Evolutionary conservation across 2,888 invertebrate species (phyloP).

Genomic region (Chrysolina americana): DNA sequence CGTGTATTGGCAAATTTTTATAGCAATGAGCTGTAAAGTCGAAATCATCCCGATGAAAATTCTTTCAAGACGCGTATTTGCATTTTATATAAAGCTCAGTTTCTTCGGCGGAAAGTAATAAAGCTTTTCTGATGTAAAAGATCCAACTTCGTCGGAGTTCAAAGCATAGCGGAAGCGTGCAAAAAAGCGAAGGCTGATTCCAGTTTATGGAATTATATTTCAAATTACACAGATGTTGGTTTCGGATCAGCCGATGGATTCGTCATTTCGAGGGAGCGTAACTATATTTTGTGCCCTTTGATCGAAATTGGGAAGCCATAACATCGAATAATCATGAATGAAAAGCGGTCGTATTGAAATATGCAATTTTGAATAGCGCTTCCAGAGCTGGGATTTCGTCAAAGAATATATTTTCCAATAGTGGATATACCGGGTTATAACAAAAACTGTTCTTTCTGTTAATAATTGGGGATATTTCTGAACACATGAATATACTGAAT

Average conservation of each 20-base stretch:
- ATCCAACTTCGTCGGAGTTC: constrained; percentile 55
- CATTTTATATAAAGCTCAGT: constrained; percentile 61
- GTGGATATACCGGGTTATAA: too few species aligned
- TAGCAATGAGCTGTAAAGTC: constrained; percentile 46
- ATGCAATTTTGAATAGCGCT: background rate
- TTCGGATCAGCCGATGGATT: constrained; percentile 57
- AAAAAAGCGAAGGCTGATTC: constrained; percentile 54
- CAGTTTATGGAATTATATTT: constrained; percentile 59
- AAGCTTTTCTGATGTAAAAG: constrained; percentile 58
- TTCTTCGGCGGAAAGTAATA: constrained; percentile 60
- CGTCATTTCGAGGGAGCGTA: constrained; percentile 47
- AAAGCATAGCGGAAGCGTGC: constrained; percentile 53
- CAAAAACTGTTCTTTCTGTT: too few species aligned
- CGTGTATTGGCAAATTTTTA: constrained; percentile 43
- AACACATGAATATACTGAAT: too few species aligned
- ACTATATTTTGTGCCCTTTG: constrained; percentile 8
- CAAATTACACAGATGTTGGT: constrained; percentile 61
- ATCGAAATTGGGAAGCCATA: constrained; percentile 6
- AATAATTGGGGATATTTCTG: too few species aligned
- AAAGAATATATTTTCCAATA: too few species aligned
- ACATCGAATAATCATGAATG: constrained; percentile 15
- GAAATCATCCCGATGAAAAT: constrained; percentile 49
- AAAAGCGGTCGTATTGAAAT: background rate
- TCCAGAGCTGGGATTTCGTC: background rate
- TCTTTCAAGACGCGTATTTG: constrained; percentile 59